Evolutionary conservation across 2,888 invertebrate genomes (phyloP).

Genomic region (Cacoxenus indagator): DNA sequence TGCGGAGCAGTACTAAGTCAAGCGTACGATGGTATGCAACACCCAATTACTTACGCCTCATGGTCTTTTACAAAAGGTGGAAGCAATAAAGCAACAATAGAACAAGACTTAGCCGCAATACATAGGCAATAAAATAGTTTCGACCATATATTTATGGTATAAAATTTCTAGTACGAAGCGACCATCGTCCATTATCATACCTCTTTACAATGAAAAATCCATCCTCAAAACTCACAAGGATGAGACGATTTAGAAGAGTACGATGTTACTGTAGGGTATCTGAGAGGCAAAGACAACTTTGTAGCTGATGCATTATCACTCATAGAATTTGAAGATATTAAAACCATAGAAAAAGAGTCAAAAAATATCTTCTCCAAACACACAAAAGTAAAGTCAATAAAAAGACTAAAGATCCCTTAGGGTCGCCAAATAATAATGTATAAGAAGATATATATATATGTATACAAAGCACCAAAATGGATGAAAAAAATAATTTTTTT

Average conservation of each 20-base stretch:
- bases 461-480: too few relatives aligned
- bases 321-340: too few relatives aligned
- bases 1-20: constrained; percentile 37
- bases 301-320: constrained; percentile 17
- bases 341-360: too few relatives aligned
- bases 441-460: too few relatives aligned
- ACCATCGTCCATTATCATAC: too few relatives aligned
- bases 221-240: constrained; percentile 44
- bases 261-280: too few relatives aligned
- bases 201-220: constrained; percentile 43
- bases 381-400: too few relatives aligned
- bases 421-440: too few relatives aligned
- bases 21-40: constrained; percentile 27
- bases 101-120: constrained; percentile 44
- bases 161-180: constrained; percentile 39
- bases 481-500: too few relatives aligned
- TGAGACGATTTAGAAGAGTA: constrained; percentile 43
- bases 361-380: too few relatives aligned
- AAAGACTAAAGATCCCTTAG: too few relatives aligned
- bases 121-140: constrained; percentile 44
- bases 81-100: constrained; percentile 42
- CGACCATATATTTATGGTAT: constrained; percentile 22
- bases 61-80: constrained; percentile 41
- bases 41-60: constrained; percentile 35
- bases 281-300: constrained; percentile 36